A percentile compares a stretch with the other conserved stretches of the same genome.
Conservation (phyloP, 2,888 invertebrate species). For the Drymonia ruficornis region DNA sequence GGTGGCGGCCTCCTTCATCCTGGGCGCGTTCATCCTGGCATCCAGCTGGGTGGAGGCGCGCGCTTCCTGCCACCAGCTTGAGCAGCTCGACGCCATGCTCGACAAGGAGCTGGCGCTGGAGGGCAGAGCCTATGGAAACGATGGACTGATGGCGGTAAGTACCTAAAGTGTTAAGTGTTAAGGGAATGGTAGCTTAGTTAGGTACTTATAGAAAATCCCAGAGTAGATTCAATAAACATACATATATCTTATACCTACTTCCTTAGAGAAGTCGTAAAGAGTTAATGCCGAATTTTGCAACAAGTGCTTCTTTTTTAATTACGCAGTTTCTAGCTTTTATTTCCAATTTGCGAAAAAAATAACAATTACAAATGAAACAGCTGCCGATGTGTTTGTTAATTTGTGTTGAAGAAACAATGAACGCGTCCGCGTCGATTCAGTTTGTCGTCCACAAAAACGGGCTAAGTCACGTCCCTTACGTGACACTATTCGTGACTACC, state of each 20-base stretch:
- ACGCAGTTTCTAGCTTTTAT: no score
- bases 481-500: constrained; percentile 5
- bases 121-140: constrained; percentile 84
- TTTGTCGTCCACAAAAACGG: constrained; percentile 22
- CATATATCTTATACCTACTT: no score
- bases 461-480: constrained; percentile 30
- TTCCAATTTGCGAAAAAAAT: no score
- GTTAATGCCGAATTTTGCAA: no score
- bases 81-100: constrained; percentile 87
- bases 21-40: constrained; percentile 93
- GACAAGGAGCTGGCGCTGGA: constrained; percentile 89
- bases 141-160: constrained; percentile 89
- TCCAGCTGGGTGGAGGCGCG: constrained; percentile 93
- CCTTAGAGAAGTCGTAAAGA: no score
- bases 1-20: constrained; percentile 91
- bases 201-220: no score
- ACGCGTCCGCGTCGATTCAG: constrained; percentile 22
- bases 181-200: no score
- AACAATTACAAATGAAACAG: neutral
- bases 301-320: no score
- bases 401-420: constrained; percentile 1
- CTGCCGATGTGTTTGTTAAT: neutral
- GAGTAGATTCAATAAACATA: no score
- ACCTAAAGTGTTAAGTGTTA: neutral
- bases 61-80: constrained; percentile 91